These are phyloP conservation scores for Grammomys dolichurus DNA, from an alignment of 2,113 vertebrate genomes.

Conservation along the genomic window DNA sequence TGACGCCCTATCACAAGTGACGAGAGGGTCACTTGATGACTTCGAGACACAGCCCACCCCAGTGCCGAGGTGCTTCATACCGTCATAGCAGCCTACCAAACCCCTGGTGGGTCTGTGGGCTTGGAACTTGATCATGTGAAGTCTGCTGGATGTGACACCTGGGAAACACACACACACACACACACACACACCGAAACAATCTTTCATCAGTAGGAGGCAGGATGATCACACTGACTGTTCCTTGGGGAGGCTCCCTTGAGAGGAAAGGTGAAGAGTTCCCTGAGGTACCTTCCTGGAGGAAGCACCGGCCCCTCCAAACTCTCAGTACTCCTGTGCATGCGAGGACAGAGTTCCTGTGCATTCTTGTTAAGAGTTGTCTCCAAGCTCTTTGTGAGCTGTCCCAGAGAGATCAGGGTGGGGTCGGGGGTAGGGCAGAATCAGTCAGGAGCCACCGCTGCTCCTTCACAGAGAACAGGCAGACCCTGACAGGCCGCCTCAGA, in stretches of 20 bases:
- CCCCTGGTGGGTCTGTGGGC: neutral
- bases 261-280: too few species aligned
- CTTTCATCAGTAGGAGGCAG: neutral
- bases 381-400: neutral
- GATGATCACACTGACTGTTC: neutral
- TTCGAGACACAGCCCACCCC: neutral
- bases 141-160: neutral
- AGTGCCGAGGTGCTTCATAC: neutral
- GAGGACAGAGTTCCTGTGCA: too few species aligned
- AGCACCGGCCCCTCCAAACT: too few species aligned
- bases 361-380: neutral
- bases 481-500: neutral
- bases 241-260: neutral
- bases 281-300: neutral
- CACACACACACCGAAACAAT: neutral
- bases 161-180: neutral
- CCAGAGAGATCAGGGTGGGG: neutral
- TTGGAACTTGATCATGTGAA: neutral
- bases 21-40: neutral
- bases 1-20: neutral
- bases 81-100: too few species aligned
- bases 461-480: neutral
- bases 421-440: neutral
- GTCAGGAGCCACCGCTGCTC: neutral
- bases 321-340: neutral